These are phyloP conservation scores for Dorcus parallelipipedus DNA, from an alignment of 2,888 invertebrate species.

Conservation along the genomic window DNA sequence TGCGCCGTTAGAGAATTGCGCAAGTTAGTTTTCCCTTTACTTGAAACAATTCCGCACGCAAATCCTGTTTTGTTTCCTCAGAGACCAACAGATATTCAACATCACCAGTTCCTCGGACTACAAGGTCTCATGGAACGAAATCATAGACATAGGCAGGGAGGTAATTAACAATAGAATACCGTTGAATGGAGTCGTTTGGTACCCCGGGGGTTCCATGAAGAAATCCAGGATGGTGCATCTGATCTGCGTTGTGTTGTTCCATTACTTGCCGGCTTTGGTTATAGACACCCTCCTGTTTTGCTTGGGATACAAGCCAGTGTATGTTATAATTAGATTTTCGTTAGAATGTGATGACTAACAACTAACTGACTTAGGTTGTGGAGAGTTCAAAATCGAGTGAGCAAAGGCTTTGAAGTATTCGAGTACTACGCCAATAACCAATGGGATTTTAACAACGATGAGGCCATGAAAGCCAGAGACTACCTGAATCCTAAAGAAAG, in stretches of 20 bases:
- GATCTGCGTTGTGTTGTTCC: conserved; percentile 81
- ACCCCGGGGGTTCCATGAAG: conserved; percentile 84
- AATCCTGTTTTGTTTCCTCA: conserved; percentile 37
- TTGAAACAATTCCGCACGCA: background rate
- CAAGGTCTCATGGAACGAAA: conserved; percentile 83
- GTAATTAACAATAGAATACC: conserved; percentile 77
- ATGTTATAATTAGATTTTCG: conserved; percentile 47
- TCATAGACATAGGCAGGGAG: conserved; percentile 77
- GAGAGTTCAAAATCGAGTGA: conserved; percentile 77
- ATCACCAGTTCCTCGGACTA: conserved; percentile 78
- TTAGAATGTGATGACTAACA: no score
- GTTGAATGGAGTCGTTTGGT: conserved; percentile 82
- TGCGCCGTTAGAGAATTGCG: conserved; percentile 47
- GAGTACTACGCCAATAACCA: conserved; percentile 91
- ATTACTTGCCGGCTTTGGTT: conserved; percentile 85
- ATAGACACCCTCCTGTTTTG: conserved; percentile 75
- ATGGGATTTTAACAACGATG: conserved; percentile 81
- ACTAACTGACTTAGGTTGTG: conserved; percentile 59
- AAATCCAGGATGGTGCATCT: conserved; percentile 73
- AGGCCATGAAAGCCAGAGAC: conserved; percentile 56
- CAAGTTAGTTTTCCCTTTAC: background rate
- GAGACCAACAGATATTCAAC: conserved; percentile 62
- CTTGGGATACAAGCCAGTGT: conserved; percentile 86
- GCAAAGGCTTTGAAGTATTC: conserved; percentile 83
- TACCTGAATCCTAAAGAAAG: conserved; percentile 65